phyloP scores from a whole-genome alignment of 1,140 invertebrate genomes.

The Solen grandis region DNA sequence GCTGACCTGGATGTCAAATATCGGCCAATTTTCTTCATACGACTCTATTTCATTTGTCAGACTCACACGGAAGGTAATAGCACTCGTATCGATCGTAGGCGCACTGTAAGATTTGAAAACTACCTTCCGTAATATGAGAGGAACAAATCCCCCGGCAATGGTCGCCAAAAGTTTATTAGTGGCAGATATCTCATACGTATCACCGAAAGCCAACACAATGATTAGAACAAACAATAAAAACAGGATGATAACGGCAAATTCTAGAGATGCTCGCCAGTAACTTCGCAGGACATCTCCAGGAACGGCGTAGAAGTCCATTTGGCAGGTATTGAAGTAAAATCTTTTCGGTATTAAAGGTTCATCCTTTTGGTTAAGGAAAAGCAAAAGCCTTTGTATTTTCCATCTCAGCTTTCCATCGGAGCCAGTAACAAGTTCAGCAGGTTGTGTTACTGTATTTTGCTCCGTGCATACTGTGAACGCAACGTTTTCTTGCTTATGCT shows the following conservation, averaged over 20 bases:
- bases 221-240: constrained; percentile 52
- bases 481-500: constrained; percentile 58
- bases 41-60: too few species aligned
- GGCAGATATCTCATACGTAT: constrained; percentile 44
- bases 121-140: too few species aligned
- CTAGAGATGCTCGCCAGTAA: constrained; percentile 12
- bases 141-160: constrained; percentile 55
- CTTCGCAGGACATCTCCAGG: constrained; percentile 30
- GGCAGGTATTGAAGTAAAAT: too few species aligned
- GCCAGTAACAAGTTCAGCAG: not conserved
- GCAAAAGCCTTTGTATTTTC: constrained; percentile 5
- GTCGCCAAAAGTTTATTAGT: constrained; percentile 55
- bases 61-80: too few species aligned
- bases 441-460: not conserved
- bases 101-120: too few species aligned
- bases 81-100: too few species aligned
- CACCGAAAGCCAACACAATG: too few species aligned
- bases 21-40: too few species aligned
- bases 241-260: constrained; percentile 35
- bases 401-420: too few species aligned
- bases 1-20: too few species aligned
- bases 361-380: constrained; percentile 46
- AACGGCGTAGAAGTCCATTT: too few species aligned
- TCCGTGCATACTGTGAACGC: constrained; percentile 54
- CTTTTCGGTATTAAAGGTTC: constrained; percentile 23